A percentile compares a stretch with the other conserved stretches of the same genome.
Conservation (phyloP, 2,888 invertebrate species). For the Escarpia spicata region DNA sequence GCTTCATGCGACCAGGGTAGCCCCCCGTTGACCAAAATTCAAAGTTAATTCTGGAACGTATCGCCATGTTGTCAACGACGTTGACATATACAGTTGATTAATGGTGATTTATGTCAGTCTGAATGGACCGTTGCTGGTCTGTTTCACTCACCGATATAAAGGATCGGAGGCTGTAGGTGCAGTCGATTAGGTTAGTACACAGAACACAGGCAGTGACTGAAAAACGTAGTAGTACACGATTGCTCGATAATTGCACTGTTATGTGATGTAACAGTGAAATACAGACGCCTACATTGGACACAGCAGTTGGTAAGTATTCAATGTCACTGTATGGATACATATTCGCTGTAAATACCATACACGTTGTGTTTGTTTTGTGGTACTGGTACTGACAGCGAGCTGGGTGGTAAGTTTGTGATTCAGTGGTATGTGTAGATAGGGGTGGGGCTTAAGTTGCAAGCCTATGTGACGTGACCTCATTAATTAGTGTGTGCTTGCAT, state of each 20-base stretch:
- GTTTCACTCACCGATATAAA: too few relatives aligned
- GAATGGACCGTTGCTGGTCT: background rate
- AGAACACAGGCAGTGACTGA: background rate
- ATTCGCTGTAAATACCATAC: background rate
- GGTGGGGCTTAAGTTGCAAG: too few relatives aligned
- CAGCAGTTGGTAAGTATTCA: background rate
- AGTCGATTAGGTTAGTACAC: background rate
- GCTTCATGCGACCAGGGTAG: too few relatives aligned
- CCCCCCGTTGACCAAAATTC: background rate
- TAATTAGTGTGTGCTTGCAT: too few relatives aligned
- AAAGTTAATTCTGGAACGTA: background rate
- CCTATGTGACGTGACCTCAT: too few relatives aligned
- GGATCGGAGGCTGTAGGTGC: background rate
- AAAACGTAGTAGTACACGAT: background rate
- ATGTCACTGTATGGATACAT: too few relatives aligned
- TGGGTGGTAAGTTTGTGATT: too few relatives aligned
- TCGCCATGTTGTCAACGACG: background rate
- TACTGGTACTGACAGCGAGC: too few relatives aligned
- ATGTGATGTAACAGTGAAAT: background rate
- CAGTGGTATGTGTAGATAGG: too few relatives aligned
- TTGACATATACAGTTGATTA: background rate
- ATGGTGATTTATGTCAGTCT: background rate
- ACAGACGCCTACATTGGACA: background rate
- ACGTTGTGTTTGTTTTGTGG: background rate
- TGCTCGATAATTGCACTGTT: background rate